Base-by-base conservation (phyloP, 1,140 invertebrate genomes). In the Limonius californicus region DNA sequence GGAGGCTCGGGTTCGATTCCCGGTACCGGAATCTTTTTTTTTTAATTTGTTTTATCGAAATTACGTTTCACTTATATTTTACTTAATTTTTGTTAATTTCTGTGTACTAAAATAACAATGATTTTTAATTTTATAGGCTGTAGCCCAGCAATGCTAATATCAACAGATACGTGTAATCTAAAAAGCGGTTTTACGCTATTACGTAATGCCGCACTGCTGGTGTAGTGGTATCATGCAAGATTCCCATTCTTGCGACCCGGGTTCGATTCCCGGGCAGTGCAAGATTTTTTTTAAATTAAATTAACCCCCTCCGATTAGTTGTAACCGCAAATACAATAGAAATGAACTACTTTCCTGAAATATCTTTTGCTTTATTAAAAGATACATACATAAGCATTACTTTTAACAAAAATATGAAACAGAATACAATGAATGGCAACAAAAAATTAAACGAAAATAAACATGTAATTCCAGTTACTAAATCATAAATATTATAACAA, bases 151-250 rank as follows among this genome's bases (percentile, higher is more conserved):
- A 32, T 32, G 27, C 11, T 32, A 11, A 32, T 32, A 6, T 32
- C 4, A 32, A 6, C 11, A 32, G 4, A 32, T 32, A 6, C 11
- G 27, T 4, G 11, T 6, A 32, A 32, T 32, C 27, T 32, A 32
- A 32, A 32, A 32, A 4, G 27, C 11, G 4, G 4, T 32, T 32
- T 11, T 4, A 11, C 27, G 27, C 27, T 11, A 4, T 39, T 39
- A 50, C 12, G 45, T 57, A 15, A 57, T 42, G 23, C 27, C 56
- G 90, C 90, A 91, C 90, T 89, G 89, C 88, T 94, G 88, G 91
- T 93, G 90, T 92, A 93, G 87, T 92, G 91, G 91, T 92, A 94
- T 92, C 90, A 93, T 93, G 89, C 89, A 92, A 92, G 90, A 92
- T 90, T 93, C 90, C 90, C 90, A 93, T 92, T 90, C 90, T 93